Conservation (phyloP, 1,140 invertebrate genomes). For the Drosophila prosaltans region DNA sequence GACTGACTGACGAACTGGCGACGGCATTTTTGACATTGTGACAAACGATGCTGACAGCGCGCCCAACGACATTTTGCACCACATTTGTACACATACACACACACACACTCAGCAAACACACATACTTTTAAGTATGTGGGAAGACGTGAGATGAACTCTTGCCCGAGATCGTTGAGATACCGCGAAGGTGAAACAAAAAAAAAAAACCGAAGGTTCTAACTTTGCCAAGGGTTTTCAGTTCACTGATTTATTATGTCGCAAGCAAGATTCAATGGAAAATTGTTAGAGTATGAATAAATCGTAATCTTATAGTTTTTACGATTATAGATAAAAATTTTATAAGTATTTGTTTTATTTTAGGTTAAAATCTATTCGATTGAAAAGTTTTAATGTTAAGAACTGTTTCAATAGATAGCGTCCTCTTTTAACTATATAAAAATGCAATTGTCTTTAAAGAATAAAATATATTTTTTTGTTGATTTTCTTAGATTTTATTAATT, state of each 20-base stretch:
- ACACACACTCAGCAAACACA: conserved; percentile 9
- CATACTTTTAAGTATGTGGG: neutral
- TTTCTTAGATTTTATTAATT: neutral
- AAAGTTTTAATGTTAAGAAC: no score
- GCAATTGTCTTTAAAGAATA: no score
- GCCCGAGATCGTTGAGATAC: conserved; percentile 12
- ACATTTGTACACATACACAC: conserved; percentile 31
- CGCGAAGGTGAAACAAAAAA: conserved; percentile 9
- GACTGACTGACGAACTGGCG: conserved; percentile 56
- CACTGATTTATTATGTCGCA: conserved; percentile 2
- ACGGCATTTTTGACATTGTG: conserved; percentile 50
- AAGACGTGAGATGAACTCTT: conserved; percentile 10
- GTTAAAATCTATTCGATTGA: no score
- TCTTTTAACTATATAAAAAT: no score
- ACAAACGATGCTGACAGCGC: conserved; percentile 51
- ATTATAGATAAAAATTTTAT: no score
- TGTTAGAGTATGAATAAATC: neutral
- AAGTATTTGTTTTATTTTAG: no score
- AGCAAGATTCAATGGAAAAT: neutral
- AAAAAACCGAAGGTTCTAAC: conserved; percentile 3
- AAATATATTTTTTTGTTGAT: neutral
- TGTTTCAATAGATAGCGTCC: no score
- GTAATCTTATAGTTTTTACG: no score
- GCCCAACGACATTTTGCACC: conserved; percentile 56
- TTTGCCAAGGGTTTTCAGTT: conserved; percentile 8